Evolutionary conservation across 2,888 invertebrate genomes (phyloP).

Genomic region (Lottia gigantea): DNA sequence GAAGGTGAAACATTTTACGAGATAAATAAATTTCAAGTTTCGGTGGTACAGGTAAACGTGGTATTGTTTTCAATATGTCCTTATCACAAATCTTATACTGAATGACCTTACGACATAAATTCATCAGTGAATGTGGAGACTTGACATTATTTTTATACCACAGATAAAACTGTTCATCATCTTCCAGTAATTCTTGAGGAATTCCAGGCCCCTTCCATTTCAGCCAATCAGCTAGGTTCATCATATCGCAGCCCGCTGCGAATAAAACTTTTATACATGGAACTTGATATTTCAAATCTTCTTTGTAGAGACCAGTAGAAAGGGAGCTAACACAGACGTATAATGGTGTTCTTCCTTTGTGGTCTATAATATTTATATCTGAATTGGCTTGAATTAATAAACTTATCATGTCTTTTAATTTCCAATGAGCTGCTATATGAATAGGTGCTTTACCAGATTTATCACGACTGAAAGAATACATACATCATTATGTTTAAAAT

Average conservation of each 20-base stretch:
- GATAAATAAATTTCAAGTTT: constrained; percentile 61
- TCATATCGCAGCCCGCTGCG: constrained; percentile 67
- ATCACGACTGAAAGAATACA: constrained; percentile 54
- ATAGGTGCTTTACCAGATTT: constrained; percentile 63
- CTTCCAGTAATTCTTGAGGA: constrained; percentile 55
- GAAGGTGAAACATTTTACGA: constrained; percentile 61
- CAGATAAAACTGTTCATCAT: constrained; percentile 53
- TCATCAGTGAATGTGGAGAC: constrained; percentile 63
- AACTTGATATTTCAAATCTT: constrained; percentile 65
- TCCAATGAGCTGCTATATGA: constrained; percentile 67
- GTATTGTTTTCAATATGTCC: constrained; percentile 54
- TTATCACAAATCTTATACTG: constrained; percentile 58
- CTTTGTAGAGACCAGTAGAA: constrained; percentile 65
- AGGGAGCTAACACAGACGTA: constrained; percentile 66
- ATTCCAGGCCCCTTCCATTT: constrained; percentile 66
- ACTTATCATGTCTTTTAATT: constrained; percentile 61
- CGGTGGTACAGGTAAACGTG: constrained; percentile 61
- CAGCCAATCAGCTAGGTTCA: constrained; percentile 68
- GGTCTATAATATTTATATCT: constrained; percentile 60
- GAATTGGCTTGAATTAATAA: constrained; percentile 56
- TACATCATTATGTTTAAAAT: background rate
- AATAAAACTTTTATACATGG: constrained; percentile 62
- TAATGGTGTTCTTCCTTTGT: constrained; percentile 63
- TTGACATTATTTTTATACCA: constrained; percentile 62
- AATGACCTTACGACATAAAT: constrained; percentile 66